These are phyloP conservation scores for Himalopsyche anomala DNA, from an alignment of 2,888 invertebrate genomes.

Conservation along the genomic window DNA sequence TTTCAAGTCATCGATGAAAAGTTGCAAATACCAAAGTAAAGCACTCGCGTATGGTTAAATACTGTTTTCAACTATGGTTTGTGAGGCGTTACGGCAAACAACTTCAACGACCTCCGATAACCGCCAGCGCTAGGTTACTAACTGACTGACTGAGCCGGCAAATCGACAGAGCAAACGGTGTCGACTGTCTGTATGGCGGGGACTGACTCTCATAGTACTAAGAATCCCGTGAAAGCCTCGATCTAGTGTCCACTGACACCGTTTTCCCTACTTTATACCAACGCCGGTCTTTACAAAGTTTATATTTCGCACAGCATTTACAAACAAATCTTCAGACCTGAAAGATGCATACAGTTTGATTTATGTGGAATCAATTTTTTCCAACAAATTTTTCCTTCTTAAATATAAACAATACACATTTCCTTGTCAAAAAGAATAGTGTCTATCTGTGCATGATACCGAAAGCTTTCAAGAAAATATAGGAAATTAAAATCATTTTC, in stretches of 20 bases:
- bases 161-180: not conserved
- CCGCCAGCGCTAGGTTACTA: slow-evolving; percentile 9
- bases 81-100: slow-evolving; percentile 12
- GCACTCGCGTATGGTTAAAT: not conserved
- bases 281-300: too few species aligned
- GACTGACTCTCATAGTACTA: slow-evolving; percentile 7
- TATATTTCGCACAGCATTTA: too few species aligned
- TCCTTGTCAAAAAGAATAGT: too few species aligned
- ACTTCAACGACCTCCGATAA: not conserved
- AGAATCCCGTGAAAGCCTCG: slow-evolving; percentile 11
- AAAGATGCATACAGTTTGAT: too few species aligned
- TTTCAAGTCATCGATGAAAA: not conserved
- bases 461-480: too few species aligned
- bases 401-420: too few species aligned
- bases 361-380: too few species aligned
- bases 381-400: too few species aligned
- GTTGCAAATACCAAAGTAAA: not conserved
- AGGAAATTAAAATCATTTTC: too few species aligned
- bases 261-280: not conserved
- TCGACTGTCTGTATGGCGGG: slow-evolving; percentile 28
- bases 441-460: too few species aligned
- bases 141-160: not conserved
- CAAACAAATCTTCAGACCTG: too few species aligned
- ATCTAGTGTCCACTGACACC: slow-evolving; percentile 4
- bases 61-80: not conserved